Percentiles rank a stretch among this genome's conserved stretches.
phyloP scores from a whole-genome alignment of 2,888 invertebrate species.

The Microctonus brassicae region DNA sequence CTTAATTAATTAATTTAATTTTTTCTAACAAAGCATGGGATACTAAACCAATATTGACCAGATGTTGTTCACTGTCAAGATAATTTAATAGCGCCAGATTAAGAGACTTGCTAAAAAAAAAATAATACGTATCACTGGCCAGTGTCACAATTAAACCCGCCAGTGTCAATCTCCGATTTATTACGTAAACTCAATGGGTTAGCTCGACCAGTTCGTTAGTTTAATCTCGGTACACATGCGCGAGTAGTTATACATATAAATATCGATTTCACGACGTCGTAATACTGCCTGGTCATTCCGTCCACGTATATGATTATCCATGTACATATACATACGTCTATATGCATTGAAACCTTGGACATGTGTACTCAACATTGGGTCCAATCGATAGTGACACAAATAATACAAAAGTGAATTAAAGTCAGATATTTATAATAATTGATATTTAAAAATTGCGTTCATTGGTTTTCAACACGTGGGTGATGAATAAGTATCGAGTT shows the following conservation, averaged over 20 bases:
- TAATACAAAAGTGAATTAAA: slow-evolving; percentile 22
- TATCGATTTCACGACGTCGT: slow-evolving; percentile 37
- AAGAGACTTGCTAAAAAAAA: background rate
- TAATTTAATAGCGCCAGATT: background rate
- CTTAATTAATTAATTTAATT: too few relatives aligned
- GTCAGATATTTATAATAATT: background rate
- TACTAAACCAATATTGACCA: too few relatives aligned
- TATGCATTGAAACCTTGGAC: slow-evolving; percentile 44
- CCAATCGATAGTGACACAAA: slow-evolving; percentile 43
- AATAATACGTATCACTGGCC: background rate
- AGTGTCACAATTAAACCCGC: background rate
- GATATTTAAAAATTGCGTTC: background rate
- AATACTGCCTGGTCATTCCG: slow-evolving; percentile 33
- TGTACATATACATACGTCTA: background rate
- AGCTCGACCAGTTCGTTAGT: slow-evolving; percentile 11
- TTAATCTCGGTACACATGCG: slow-evolving; percentile 36
- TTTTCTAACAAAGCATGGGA: too few relatives aligned
- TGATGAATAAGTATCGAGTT: too few relatives aligned
- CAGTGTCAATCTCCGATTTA: background rate
- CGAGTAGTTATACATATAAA: slow-evolving; percentile 18
- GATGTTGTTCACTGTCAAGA: background rate
- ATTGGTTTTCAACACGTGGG: background rate
- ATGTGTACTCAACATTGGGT: slow-evolving; percentile 36
- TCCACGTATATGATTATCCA: slow-evolving; percentile 21
- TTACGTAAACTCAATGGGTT: background rate